Percentiles rank a stretch among this genome's conserved stretches.
Conservation (phyloP, 2,888 invertebrate species). For the Ditula angustiorana region DNA sequence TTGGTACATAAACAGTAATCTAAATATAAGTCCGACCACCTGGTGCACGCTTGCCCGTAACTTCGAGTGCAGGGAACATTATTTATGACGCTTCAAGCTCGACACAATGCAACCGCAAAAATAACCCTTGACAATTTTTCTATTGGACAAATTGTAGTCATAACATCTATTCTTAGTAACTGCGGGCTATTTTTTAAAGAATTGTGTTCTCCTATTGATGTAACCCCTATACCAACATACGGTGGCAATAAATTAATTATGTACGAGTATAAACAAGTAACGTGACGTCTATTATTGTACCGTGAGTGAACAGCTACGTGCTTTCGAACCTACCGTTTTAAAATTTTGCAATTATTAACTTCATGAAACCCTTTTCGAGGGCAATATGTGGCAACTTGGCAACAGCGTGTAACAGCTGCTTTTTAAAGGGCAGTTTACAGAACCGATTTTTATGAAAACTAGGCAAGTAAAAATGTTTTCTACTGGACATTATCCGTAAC, state of each 20-base stretch:
- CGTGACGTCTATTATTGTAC: slow-evolving; percentile 44
- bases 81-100: slow-evolving; percentile 71
- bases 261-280: slow-evolving; percentile 49
- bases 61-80: slow-evolving; percentile 70
- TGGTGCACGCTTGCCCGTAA: slow-evolving; percentile 67
- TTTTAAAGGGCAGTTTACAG: not conserved
- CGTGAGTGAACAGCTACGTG: no score
- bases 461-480: not conserved
- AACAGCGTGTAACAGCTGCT: not conserved
- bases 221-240: slow-evolving; percentile 51
- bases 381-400: not conserved
- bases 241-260: slow-evolving; percentile 60
- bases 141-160: slow-evolving; percentile 61
- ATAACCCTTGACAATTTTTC: slow-evolving; percentile 79
- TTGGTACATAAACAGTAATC: slow-evolving; percentile 72
- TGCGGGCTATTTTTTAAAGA: slow-evolving; percentile 28
- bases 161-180: slow-evolving; percentile 61
- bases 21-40: slow-evolving; percentile 80
- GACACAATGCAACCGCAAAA: slow-evolving; percentile 78
- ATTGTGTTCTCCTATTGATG: slow-evolving; percentile 46
- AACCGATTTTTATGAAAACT: not conserved
- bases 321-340: no score
- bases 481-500: no score
- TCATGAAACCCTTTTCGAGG: not conserved
- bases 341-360: no score